A percentile compares a stretch with the other conserved stretches of the same genome.
These are phyloP conservation scores for Myotis myotis DNA, from an alignment of 2,797 vertebrate genomes.

Conservation along the genomic window DNA sequence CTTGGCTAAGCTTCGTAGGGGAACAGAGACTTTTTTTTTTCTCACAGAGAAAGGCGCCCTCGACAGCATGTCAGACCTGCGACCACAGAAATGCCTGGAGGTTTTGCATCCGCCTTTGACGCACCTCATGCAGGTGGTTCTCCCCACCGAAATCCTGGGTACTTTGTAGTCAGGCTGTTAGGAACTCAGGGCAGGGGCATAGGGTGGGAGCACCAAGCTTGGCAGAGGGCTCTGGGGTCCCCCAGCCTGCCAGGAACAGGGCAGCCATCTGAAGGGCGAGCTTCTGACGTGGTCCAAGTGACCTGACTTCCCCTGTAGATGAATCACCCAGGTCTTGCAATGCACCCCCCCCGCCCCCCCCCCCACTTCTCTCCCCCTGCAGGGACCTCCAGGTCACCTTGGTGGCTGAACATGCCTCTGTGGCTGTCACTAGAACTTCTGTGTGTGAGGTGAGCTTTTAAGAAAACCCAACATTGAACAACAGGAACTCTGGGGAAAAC, in stretches of 20 bases:
- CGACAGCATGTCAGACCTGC: not conserved
- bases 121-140: not conserved
- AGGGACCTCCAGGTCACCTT: not conserved
- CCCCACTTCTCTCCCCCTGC: not conserved
- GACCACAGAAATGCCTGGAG: not conserved
- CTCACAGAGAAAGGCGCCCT: not conserved
- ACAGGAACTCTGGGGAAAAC: slow-evolving; percentile 40
- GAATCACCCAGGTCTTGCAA: not conserved
- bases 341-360: not conserved
- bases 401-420: not conserved
- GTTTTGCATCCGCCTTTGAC: fast-evolving
- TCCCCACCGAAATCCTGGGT: not conserved
- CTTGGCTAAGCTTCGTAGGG: not conserved
- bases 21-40: not conserved
- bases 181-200: not conserved
- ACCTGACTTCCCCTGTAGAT: not conserved
- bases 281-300: not conserved
- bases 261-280: not conserved
- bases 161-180: not conserved
- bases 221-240: not conserved
- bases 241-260: not conserved
- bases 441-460: not conserved
- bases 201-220: not conserved
- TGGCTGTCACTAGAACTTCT: not conserved
- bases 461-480: slow-evolving; percentile 51